Evolutionary conservation across 2,888 invertebrate species (phyloP), one percentile per base, ranked within the genome.

Genomic region (Melolontha melolontha): DNA sequence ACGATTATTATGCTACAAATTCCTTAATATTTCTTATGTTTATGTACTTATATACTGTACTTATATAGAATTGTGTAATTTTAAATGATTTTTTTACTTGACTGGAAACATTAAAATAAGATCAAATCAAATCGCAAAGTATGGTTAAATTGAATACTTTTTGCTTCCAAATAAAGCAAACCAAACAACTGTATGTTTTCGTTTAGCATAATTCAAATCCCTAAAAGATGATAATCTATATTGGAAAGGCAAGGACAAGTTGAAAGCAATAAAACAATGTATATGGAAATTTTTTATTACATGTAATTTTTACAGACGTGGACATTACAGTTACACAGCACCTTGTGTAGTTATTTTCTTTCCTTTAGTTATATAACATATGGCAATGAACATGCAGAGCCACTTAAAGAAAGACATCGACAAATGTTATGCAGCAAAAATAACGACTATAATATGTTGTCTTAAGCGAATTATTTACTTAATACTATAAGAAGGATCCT

Each of bases 211-310:
- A 29, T 47, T 47, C 44, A 59, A 14, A 44, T 14, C 11, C 34
- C 12, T n/a, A 50, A 49, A 49, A 50, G 50, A 63, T 63, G 6
- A 39, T 5, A 22, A 16, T 10, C 41, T 29, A 7, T 39, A 63
- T 64, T 42, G 44, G 29, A 29, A 17, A 14, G 40, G 44, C 27
- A 44, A 14, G 17, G 29, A 64, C 41, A 42, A 17, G 52, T 64
- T n/a, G 42, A 41, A 16, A 16, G 42, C 6, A 64, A 64, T 64
- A 52, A 64, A 64, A 52, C 64, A 27, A 64, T 27, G 14, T 34
- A 55, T 66, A 49, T 66, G 59, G 34, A 66, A 66, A 66, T 54
- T 39, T 59, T 66, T 66, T 66, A 66, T 66, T 66, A 66, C 57
- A 27, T 16, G 49, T 17, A 50, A 49, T 66, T 66, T 55, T 39